Conservation (phyloP, 2,888 invertebrate genomes). For the Ophioninae sp. region DNA sequence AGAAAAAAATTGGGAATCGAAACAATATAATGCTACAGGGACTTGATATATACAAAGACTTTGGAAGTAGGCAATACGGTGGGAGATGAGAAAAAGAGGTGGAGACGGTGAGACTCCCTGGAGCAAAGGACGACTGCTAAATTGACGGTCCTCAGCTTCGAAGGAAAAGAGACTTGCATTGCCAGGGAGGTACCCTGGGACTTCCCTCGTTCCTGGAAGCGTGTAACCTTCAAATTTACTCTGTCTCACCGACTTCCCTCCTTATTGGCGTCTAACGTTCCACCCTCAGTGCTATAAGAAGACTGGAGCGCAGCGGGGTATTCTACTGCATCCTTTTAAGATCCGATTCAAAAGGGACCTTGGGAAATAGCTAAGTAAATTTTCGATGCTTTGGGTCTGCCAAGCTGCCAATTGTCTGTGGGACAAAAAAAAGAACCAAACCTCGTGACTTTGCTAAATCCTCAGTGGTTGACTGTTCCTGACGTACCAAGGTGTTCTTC, state of each 20-base stretch:
- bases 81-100: slow-evolving; percentile 32
- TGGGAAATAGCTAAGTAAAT: background rate
- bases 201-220: slow-evolving; percentile 35
- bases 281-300: slow-evolving; percentile 38
- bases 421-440: background rate
- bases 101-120: slow-evolving; percentile 42
- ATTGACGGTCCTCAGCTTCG: slow-evolving; percentile 55
- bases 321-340: slow-evolving; percentile 14
- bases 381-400: background rate
- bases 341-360: background rate
- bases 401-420: background rate
- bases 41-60: slow-evolving; percentile 45
- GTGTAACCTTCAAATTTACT: slow-evolving; percentile 61
- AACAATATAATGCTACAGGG: slow-evolving; percentile 48
- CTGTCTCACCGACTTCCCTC: slow-evolving; percentile 40
- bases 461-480: background rate
- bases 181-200: slow-evolving; percentile 49
- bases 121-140: slow-evolving; percentile 58
- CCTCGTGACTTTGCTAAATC: background rate
- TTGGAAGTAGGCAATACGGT: slow-evolving; percentile 41
- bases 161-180: slow-evolving; percentile 52
- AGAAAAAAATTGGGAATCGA: slow-evolving; percentile 5
- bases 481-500: background rate
- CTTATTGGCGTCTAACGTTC: slow-evolving; percentile 11
- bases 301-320: background rate